phyloP scores from a whole-genome alignment of 1,140 invertebrate species.

The Arctopsyche grandis region DNA sequence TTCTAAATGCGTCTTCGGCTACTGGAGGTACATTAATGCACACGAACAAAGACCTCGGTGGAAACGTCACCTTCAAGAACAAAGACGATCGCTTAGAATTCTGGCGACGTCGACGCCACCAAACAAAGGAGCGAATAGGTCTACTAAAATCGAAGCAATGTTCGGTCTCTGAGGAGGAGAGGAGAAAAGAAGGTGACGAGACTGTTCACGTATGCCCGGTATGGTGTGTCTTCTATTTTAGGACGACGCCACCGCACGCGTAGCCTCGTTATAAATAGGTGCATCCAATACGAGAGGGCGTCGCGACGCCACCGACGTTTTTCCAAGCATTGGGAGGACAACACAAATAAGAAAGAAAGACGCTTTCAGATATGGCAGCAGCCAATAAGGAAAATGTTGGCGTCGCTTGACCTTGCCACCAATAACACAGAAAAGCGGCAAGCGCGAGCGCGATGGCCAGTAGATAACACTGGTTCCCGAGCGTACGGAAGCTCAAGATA shows the following conservation, averaged over 20 bases:
- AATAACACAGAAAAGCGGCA: background rate
- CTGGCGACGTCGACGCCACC: background rate
- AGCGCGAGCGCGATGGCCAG: background rate
- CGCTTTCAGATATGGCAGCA: background rate
- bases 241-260: slow-evolving; percentile 49
- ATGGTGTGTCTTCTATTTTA: slow-evolving; percentile 44
- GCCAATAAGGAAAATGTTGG: slow-evolving; percentile 7
- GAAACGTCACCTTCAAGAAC: background rate
- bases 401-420: slow-evolving; percentile 16
- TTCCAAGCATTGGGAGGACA: slow-evolving; percentile 16
- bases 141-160: too few species aligned
- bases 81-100: background rate
- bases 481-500: too few species aligned
- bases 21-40: too few species aligned
- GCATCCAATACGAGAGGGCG: slow-evolving; percentile 4
- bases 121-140: background rate
- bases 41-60: background rate
- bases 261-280: slow-evolving; percentile 43
- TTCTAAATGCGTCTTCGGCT: too few species aligned
- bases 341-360: background rate
- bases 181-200: background rate
- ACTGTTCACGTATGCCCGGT: slow-evolving; percentile 11
- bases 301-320: slow-evolving; percentile 27
- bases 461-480: background rate
- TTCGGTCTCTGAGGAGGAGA: background rate